Evolutionary conservation across 2,113 vertebrate species (phyloP).

Genomic region (Boleophthalmus pectinirostris): DNA sequence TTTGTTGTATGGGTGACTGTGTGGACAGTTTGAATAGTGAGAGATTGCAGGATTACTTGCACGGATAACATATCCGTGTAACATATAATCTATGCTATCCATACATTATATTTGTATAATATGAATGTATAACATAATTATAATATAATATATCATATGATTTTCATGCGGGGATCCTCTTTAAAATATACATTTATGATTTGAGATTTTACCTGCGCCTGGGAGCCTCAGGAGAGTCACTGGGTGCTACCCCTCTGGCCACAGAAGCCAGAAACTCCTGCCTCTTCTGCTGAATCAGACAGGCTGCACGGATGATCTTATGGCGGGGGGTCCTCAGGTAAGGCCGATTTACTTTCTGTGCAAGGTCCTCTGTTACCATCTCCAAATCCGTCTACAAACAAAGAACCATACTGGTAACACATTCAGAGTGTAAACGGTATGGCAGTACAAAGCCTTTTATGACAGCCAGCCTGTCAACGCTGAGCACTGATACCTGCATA

Average conservation of each 20-base stretch:
- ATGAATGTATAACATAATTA: no score
- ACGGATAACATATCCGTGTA: no score
- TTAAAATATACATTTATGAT: not conserved
- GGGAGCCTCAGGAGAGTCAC: conserved; percentile 93
- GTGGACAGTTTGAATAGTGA: no score
- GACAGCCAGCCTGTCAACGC: conserved; percentile 13
- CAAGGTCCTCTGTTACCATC: conserved; percentile 98
- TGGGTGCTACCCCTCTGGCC: conserved; percentile 93
- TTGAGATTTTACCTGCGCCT: conserved; percentile 84
- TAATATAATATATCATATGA: no score
- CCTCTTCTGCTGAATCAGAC: conserved; percentile 95
- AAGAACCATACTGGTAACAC: conserved; percentile 11
- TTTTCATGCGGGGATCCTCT: no score
- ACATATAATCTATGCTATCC: no score
- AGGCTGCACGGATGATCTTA: conserved; percentile 95
- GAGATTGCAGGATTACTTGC: no score
- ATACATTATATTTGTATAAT: no score
- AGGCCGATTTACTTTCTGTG: conserved; percentile 98
- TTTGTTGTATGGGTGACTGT: no score
- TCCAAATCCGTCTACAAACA: conserved; percentile 91
- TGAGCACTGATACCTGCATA: conserved; percentile 88
- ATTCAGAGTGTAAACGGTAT: not conserved
- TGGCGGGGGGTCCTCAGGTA: conserved; percentile 97
- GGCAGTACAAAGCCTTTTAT: conserved; percentile 30
- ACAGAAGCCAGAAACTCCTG: conserved; percentile 97